Conservation (phyloP, 1,140 invertebrate genomes). For the Spodoptera frugiperda region DNA sequence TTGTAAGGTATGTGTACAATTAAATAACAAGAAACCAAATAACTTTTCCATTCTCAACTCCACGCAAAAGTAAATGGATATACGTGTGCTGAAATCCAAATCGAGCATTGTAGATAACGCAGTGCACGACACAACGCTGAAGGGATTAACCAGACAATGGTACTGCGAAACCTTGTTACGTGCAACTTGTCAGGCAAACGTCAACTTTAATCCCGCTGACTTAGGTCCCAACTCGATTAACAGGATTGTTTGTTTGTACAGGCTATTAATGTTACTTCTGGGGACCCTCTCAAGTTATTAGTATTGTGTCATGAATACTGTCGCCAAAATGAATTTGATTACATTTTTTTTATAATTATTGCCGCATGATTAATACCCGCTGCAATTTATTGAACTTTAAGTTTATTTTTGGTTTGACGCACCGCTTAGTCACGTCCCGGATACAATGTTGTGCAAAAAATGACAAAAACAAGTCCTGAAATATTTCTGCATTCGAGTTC, state of each 20-base stretch:
- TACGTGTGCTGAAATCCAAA: constrained; percentile 16
- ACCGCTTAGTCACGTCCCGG: neutral
- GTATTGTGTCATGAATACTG: constrained; percentile 33
- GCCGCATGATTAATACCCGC: neutral
- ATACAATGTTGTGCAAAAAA: neutral
- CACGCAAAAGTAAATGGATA: constrained; percentile 26
- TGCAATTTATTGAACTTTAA: neutral
- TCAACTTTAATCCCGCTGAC: neutral
- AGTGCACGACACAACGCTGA: constrained; percentile 33
- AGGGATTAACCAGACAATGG: constrained; percentile 42
- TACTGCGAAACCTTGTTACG: constrained; percentile 39
- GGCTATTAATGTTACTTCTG: constrained; percentile 35
- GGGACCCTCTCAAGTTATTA: constrained; percentile 30
- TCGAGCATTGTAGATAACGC: constrained; percentile 27
- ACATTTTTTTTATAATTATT: constrained; percentile 9
- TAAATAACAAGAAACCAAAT: constrained; percentile 12
- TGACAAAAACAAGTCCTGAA: neutral
- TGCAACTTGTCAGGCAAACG: neutral
- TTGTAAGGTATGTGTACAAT: neutral
- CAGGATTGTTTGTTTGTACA: constrained; percentile 15
- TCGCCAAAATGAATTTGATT: constrained; percentile 27
- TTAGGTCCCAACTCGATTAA: neutral
- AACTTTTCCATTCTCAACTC: constrained; percentile 27
- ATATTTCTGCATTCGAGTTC: neutral
- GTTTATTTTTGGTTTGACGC: neutral